Conservation (phyloP, 2,797 vertebrate species). For the Myotis planiceps region DNA sequence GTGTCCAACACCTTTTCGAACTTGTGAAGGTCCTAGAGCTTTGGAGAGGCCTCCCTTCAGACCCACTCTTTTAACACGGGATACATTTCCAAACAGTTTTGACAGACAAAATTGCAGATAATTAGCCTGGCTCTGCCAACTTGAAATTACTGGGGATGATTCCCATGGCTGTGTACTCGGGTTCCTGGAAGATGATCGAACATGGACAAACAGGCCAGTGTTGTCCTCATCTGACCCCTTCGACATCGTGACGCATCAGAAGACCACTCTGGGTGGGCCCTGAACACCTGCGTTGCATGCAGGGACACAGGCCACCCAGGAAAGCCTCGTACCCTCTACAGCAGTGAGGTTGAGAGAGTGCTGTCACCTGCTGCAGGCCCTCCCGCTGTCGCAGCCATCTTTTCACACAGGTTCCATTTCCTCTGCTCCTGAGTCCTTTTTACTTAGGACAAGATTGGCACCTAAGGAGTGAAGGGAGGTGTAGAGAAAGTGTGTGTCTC, state of each 20-base stretch:
- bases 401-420: constrained; percentile 27
- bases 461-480: background rate
- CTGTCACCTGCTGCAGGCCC: background rate
- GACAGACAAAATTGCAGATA: constrained; percentile 75
- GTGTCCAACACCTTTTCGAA: background rate
- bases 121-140: constrained; percentile 70
- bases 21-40: background rate
- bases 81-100: constrained; percentile 63
- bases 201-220: background rate
- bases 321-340: background rate
- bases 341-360: background rate
- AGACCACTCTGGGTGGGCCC: background rate
- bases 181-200: constrained; percentile 56
- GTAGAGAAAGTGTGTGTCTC: background rate
- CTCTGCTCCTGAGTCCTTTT: background rate
- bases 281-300: background rate
- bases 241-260: background rate
- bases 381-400: background rate
- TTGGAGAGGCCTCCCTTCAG: background rate
- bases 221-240: constrained; percentile 52
- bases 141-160: constrained; percentile 64
- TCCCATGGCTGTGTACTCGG: constrained; percentile 53
- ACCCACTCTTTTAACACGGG: background rate
- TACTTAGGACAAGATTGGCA: background rate
- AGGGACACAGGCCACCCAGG: background rate